Percentiles rank a stretch among this genome's conserved stretches.
Evolutionary conservation across 2,888 invertebrate species (phyloP).

Genomic region (Azorinus chamasolen): DNA sequence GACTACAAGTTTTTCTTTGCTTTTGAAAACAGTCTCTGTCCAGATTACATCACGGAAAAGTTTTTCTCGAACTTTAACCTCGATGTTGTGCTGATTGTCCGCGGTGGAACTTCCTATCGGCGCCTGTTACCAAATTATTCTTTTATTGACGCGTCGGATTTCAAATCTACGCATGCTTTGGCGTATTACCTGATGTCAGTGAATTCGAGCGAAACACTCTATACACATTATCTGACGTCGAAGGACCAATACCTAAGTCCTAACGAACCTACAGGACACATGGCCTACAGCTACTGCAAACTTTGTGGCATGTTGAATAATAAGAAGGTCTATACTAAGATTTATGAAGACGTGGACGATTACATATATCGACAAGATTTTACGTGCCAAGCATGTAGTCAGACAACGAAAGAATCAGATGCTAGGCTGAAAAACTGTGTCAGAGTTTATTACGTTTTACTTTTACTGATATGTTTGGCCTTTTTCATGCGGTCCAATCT

Average conservation of each 20-base stretch:
- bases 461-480: no score
- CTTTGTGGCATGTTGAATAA: not conserved
- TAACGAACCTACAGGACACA: not conserved
- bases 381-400: no score
- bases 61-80: constrained; percentile 54
- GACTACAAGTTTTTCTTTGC: constrained; percentile 51
- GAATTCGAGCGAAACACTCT: constrained; percentile 21
- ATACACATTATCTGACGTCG: constrained; percentile 24
- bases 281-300: not conserved
- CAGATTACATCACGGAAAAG: constrained; percentile 53
- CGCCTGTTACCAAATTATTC: constrained; percentile 22
- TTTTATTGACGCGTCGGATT: constrained; percentile 39
- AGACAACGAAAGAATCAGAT: no score
- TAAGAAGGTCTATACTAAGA: no score
- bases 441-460: no score
- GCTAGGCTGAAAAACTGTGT: no score
- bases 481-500: no score
- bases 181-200: constrained; percentile 37
- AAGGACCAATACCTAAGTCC: constrained; percentile 47
- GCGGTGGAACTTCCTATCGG: constrained; percentile 35
- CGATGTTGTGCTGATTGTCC: constrained; percentile 39
- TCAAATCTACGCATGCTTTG: constrained; percentile 32
- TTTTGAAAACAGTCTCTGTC: constrained; percentile 56
- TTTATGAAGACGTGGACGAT: no score
- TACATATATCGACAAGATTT: no score